Evolutionary conservation across 2,797 vertebrate species (phyloP), one percentile per base, ranked within the genome.

Genomic region (Chromobotia macracanthus): DNA sequence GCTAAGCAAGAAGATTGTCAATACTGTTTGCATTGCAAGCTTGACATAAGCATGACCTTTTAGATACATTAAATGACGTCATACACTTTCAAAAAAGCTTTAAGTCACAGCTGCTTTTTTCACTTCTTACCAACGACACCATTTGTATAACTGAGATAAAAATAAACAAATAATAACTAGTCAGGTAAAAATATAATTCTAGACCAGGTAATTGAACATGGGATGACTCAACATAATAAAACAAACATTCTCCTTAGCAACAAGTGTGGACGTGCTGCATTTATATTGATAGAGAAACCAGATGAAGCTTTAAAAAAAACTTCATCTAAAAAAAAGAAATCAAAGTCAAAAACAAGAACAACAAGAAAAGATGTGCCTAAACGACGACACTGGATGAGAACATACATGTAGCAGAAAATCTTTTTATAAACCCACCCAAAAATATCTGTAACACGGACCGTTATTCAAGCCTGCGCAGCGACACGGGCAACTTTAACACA

Each of bases 221-320:
- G 3, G 4, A 28, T 4, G 28, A 7, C 5, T 7, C n/a, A 15
- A 55, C 31, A 44, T n/a, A 44, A 55, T 28, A 51, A 3, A 23
- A 69, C 12, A 25, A 46, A 13, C 0, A 35, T 31, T 63, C 7
- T 38, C 15, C 28, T 15, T n/a, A 61, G 28, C 75, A 51, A 69
- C 65, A 77, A 50, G 66, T 70, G 66, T 21, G 31, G 8, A 35
- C 35, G n/a, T 68, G 28, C 48, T 65, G 51, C 18, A 2, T 51
- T 64, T 15, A 76, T 44, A 46, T 31, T 58, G 31, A 77, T 77
- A 21, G 44, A 7, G 12, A 77, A 77, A 78, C 63, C 66, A 70
- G 41, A 63, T 63, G 75, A 44, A 38, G 5, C 50, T 18, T 51
- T 13, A 16, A 15, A 51, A 3, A 21, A 51, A 64, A 50, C 21